A percentile compares a stretch with the other conserved stretches of the same genome.
Evolutionary conservation across 2,888 invertebrate genomes (phyloP).

Genomic region (Diarsia brunnea): DNA sequence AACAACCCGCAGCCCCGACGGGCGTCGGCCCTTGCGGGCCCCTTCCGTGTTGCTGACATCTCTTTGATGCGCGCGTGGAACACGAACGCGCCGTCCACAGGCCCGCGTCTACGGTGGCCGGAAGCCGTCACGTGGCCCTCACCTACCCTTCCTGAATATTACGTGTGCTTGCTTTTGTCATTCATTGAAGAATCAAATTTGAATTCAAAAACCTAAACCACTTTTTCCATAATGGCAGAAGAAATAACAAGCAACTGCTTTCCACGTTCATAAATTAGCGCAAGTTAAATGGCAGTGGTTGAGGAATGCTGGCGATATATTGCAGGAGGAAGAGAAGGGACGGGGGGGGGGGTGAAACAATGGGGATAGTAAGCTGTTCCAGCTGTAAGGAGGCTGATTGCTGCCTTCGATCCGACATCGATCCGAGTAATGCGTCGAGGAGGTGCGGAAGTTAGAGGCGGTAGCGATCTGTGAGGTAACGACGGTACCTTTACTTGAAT

Average conservation of each 20-base stretch:
- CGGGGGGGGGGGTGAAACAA: slow-evolving; percentile 63
- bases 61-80: too few species aligned
- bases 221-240: slow-evolving; percentile 29
- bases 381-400: slow-evolving; percentile 80
- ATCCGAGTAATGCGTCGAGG: slow-evolving; percentile 78
- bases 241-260: slow-evolving; percentile 32
- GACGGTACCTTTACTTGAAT: not conserved
- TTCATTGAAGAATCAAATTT: not conserved
- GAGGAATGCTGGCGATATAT: slow-evolving; percentile 67
- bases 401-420: slow-evolving; percentile 85
- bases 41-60: too few species aligned
- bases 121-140: too few species aligned
- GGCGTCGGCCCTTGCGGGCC: too few species aligned
- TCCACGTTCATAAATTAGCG: slow-evolving; percentile 45
- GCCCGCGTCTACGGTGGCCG: too few species aligned
- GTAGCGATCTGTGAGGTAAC: slow-evolving; percentile 15
- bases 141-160: not conserved
- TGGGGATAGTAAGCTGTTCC: slow-evolving; percentile 71
- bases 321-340: not conserved
- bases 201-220: not conserved
- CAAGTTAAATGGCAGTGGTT: slow-evolving; percentile 24
- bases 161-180: not conserved
- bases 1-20: too few species aligned
- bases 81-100: too few species aligned
- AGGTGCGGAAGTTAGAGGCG: slow-evolving; percentile 8